Evolutionary conservation across 1,140 invertebrate genomes (phyloP), one percentile per base, ranked within the genome.

Genomic region (Leguminivora glycinivorella): DNA sequence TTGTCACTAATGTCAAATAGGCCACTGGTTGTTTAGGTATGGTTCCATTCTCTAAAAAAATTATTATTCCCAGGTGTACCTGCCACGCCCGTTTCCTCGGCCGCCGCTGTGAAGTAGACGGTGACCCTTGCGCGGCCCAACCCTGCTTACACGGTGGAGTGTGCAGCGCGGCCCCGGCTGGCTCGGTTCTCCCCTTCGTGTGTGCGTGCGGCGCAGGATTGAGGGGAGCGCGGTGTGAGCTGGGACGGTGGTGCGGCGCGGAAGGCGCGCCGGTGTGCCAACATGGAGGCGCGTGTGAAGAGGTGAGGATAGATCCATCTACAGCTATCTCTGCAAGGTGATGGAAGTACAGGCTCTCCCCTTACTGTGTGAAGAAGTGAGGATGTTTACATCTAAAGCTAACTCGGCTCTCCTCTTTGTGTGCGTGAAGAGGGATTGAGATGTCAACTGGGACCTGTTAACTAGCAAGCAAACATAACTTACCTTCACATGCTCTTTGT

Each of bases 81-180:
- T 99, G 98, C 87, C 95, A 95, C 79, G 91, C 93, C 0, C 93
- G 97, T 68, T 99, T 96, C 88, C 92, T 93, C 1, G 98, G 98
- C 0, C 78, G 92, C 0, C 92, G 94, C 19, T 99, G 98, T 91
- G 97, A 98, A 87, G 91, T 96, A 10, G 98, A 99, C 85, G 94
- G 94, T 4, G 96, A 98, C 91, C 97, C 98, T 2, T 99, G 98
- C 85, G 96, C 95, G 0, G 96, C 96, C 12, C 94, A 94, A 12
- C 98, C 98, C 0, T 99, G 98, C 90, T 93, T 98, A 2, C 96
- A 97, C 85, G 96, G 97, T 19, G 96, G 95, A 4, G 92, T 93
- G 67, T 97, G 96, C 88, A 88, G 89, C 22, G 71, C 92, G 79
- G 83, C 56, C 6, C 52, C 52, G 7, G 93, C 94, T 70, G 81